Evolutionary conservation across 2,113 vertebrate genomes (phyloP).

Genomic region (Crotalus helleri): DNA sequence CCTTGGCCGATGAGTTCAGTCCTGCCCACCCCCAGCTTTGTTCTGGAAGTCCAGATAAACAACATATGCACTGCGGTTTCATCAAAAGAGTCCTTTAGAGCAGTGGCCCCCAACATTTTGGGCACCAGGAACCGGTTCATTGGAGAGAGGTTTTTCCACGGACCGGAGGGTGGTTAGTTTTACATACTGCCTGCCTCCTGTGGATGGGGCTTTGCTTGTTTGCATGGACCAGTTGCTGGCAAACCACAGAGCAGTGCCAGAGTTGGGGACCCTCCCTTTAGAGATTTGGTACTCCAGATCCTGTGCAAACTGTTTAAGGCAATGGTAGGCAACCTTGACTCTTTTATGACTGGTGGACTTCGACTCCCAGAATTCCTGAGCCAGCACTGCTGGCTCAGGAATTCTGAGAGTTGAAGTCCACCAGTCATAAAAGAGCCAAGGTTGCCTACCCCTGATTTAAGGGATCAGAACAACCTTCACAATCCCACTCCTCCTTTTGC

Average conservation of each 20-base stretch:
- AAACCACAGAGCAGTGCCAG: not conserved
- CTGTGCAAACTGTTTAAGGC: not conserved
- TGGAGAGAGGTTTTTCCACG: not conserved
- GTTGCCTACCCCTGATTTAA: not conserved
- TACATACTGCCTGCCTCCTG: not conserved
- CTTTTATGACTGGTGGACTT: too few species aligned
- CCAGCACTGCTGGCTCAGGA: too few species aligned
- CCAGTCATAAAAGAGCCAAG: too few species aligned
- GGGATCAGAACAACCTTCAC: not conserved
- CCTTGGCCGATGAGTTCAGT: not conserved
- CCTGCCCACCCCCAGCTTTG: not conserved
- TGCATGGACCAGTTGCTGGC: not conserved
- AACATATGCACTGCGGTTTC: not conserved
- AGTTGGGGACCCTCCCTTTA: not conserved
- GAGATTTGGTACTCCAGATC: not conserved
- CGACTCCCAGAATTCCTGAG: too few species aligned
- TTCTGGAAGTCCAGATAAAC: not conserved
- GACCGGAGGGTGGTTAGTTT: not conserved
- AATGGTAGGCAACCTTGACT: too few species aligned
- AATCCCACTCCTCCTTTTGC: not conserved
- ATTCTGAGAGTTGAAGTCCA: too few species aligned
- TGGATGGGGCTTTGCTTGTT: not conserved
- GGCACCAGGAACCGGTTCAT: too few species aligned
- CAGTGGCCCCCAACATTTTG: not conserved
- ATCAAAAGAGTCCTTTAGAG: not conserved